phyloP scores from a whole-genome alignment of 2,113 vertebrate species.

The Sterna hirundo region DNA sequence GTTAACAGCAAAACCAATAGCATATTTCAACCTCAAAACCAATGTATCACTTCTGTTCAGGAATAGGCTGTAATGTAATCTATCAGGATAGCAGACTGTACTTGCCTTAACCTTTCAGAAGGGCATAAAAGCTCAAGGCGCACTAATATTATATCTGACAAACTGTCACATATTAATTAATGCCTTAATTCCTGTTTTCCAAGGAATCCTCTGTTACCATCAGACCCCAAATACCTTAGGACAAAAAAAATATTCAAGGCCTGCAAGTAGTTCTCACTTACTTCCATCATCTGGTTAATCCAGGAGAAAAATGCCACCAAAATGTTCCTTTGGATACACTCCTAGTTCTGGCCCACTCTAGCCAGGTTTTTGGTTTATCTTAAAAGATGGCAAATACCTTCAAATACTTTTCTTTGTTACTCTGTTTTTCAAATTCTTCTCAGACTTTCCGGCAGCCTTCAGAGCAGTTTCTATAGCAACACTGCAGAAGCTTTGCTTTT shows the following conservation, averaged over 20 bases:
- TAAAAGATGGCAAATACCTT: neutral
- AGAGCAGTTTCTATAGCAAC: neutral
- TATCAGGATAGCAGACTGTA: neutral
- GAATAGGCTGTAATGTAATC: neutral
- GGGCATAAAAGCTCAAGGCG: neutral
- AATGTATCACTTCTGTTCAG: neutral
- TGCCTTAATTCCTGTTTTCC: neutral
- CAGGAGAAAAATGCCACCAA: neutral
- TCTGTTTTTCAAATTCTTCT: neutral
- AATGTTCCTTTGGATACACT: neutral
- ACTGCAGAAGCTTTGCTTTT: neutral
- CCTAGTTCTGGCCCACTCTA: neutral
- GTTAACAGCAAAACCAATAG: neutral
- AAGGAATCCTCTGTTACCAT: neutral
- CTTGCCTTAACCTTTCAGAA: neutral
- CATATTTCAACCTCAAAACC: neutral
- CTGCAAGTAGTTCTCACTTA: neutral
- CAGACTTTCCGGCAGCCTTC: neutral
- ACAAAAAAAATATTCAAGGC: neutral
- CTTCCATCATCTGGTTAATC: neutral
- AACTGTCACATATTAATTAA: neutral
- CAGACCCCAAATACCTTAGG: neutral
- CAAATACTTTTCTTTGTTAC: neutral
- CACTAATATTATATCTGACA: neutral
- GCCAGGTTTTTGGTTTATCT: neutral